Percentiles rank a stretch among this genome's conserved stretches.
phyloP scores from a whole-genome alignment of 2,888 invertebrate genomes.

The Globia sparganii region DNA sequence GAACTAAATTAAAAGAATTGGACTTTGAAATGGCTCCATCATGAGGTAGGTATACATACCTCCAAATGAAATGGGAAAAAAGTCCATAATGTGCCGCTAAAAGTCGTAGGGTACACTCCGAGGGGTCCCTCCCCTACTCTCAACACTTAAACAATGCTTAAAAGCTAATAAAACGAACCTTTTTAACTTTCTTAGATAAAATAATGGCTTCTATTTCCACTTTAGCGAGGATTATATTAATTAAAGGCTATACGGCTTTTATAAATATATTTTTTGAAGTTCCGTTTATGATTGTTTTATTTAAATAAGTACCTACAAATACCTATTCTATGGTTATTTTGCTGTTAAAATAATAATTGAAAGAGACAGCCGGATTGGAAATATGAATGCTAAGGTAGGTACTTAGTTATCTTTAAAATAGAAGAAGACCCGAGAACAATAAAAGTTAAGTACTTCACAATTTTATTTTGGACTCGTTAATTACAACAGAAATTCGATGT shows the following conservation, averaged over 20 bases:
- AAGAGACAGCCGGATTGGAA: neutral
- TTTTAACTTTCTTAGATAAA: constrained; percentile 79
- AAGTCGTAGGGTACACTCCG: constrained; percentile 76
- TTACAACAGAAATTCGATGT: neutral
- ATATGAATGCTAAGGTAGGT: neutral
- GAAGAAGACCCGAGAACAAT: no score
- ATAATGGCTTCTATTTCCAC: constrained; percentile 67
- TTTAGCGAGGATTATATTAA: constrained; percentile 75
- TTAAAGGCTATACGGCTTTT: constrained; percentile 66
- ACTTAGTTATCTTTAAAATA: neutral
- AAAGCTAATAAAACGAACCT: constrained; percentile 87
- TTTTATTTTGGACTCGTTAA: neutral
- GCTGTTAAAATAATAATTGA: neutral
- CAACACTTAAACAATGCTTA: constrained; percentile 88
- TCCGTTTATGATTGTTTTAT: neutral
- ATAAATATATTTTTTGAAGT: constrained; percentile 9
- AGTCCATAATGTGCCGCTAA: constrained; percentile 86
- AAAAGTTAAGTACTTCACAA: neutral
- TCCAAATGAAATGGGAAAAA: constrained; percentile 82
- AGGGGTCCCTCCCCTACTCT: constrained; percentile 82
- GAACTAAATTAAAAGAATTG: constrained; percentile 71
- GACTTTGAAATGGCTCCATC: constrained; percentile 74
- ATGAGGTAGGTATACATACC: constrained; percentile 70
- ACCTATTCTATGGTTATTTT: neutral
- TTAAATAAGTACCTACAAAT: neutral